Evolutionary conservation across 2,113 vertebrate species (phyloP).

Genomic region (Pyxicephalus adspersus): DNA sequence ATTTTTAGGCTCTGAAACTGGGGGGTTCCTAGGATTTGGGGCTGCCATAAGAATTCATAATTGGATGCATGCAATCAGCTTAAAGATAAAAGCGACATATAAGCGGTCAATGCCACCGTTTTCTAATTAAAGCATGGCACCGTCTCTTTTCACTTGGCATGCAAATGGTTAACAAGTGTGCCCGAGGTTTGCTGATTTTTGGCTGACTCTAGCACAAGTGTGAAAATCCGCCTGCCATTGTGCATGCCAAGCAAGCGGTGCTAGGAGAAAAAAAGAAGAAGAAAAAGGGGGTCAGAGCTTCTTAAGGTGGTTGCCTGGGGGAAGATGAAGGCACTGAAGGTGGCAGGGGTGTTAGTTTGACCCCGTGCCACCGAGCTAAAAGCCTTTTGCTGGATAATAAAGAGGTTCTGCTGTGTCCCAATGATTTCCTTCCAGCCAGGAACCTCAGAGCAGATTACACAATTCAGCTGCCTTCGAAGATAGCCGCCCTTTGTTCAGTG

Average conservation of each 20-base stretch:
- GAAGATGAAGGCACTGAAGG: conserved; percentile 29
- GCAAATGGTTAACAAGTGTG: conserved; percentile 7
- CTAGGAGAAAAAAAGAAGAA: background rate
- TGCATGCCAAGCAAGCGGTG: conserved; percentile 51
- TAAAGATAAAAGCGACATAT: too few relatives aligned
- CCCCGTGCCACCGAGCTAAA: conserved; percentile 51
- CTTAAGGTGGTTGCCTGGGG: conserved; percentile 52
- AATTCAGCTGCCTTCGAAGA: background rate
- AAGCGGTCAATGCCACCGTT: too few relatives aligned
- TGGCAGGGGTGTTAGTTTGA: conserved; percentile 51
- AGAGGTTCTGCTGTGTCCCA: conserved; percentile 39
- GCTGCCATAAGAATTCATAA: too few relatives aligned
- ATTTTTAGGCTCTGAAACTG: too few relatives aligned
- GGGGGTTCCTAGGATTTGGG: too few relatives aligned
- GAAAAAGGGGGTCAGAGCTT: conserved; percentile 36
- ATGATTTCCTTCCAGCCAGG: conserved; percentile 37
- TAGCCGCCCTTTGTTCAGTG: background rate
- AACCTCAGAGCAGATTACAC: conserved; percentile 32
- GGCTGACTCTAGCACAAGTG: conserved; percentile 32
- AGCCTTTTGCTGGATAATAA: conserved; percentile 49
- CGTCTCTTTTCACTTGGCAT: too few relatives aligned
- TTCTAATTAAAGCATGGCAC: too few relatives aligned
- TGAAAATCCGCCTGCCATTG: conserved; percentile 41
- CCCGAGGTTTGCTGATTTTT: background rate
- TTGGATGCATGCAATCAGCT: too few relatives aligned